phyloP scores from a whole-genome alignment of 2,888 invertebrate genomes.

The Agrotis puta region DNA sequence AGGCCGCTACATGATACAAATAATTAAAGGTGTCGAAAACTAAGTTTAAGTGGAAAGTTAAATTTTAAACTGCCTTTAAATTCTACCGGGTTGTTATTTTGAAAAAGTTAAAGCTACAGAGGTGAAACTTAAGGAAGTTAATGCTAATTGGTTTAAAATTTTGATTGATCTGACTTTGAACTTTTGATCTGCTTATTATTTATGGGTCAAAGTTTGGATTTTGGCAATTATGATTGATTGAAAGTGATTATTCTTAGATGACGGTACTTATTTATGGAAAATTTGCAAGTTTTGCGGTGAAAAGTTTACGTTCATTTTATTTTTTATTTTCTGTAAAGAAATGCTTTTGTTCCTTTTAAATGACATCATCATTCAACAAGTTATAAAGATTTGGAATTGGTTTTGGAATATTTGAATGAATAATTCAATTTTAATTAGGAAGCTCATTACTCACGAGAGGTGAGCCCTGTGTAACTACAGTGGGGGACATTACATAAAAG shows the following conservation, averaged over 20 bases:
- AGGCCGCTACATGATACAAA: constrained; percentile 55
- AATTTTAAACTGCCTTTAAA: constrained; percentile 70
- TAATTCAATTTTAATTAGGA: too few species aligned
- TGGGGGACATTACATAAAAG: too few species aligned
- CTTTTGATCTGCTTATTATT: constrained; percentile 63
- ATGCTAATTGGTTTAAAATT: constrained; percentile 72
- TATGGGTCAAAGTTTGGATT: constrained; percentile 62
- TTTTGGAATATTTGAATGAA: too few species aligned
- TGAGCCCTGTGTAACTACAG: too few species aligned
- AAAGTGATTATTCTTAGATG: constrained; percentile 37
- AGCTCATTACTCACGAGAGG: too few species aligned
- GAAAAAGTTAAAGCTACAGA: constrained; percentile 71
- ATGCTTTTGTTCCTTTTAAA: too few species aligned
- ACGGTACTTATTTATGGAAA: background rate
- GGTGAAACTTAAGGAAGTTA: constrained; percentile 64
- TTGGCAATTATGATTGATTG: constrained; percentile 62
- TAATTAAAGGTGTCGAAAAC: constrained; percentile 69
- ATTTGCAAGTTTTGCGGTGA: constrained; percentile 6
- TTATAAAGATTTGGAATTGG: too few species aligned
- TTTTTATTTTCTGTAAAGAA: background rate
- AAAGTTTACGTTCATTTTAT: constrained; percentile 4
- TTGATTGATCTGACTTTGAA: constrained; percentile 76
- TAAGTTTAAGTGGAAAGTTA: constrained; percentile 74
- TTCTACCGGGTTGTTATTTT: constrained; percentile 71
- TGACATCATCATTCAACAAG: too few species aligned